phyloP scores from a whole-genome alignment of 2,113 vertebrate species.

The Gobio gobio region DNA sequence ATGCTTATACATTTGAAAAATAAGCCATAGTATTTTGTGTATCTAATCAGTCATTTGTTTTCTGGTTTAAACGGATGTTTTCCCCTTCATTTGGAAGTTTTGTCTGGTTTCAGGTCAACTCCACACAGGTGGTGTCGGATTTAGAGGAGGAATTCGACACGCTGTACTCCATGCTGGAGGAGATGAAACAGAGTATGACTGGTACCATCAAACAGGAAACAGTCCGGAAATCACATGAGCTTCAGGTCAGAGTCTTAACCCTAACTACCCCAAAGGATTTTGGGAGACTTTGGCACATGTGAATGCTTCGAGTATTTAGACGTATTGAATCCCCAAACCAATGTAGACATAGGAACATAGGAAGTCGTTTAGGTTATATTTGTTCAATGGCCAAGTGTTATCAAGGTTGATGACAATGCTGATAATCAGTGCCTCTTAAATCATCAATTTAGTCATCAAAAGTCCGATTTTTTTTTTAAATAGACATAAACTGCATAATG shows the following conservation, averaged over 20 bases:
- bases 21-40: too few relatives aligned
- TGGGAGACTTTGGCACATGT: background rate
- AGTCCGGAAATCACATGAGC: conserved; percentile 82
- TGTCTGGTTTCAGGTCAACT: conserved; percentile 79
- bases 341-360: background rate
- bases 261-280: conserved; percentile 13
- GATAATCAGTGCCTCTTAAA: background rate
- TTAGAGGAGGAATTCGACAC: conserved; percentile 91
- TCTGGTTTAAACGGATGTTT: background rate
- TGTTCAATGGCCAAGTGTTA: background rate
- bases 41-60: too few relatives aligned
- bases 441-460: background rate
- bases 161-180: conserved; percentile 82
- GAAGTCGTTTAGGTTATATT: background rate
- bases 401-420: background rate
- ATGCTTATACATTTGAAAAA: background rate
- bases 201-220: conserved; percentile 84
- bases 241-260: conserved; percentile 77
- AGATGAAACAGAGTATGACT: conserved; percentile 85
- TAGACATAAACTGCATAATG: background rate
- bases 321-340: background rate
- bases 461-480: background rate
- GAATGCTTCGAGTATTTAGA: background rate
- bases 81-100: background rate
- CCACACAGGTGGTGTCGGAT: conserved; percentile 83